These are phyloP conservation scores for Macrosiphum euphorbiae DNA, from an alignment of 2,888 invertebrate genomes.

Conservation along the genomic window DNA sequence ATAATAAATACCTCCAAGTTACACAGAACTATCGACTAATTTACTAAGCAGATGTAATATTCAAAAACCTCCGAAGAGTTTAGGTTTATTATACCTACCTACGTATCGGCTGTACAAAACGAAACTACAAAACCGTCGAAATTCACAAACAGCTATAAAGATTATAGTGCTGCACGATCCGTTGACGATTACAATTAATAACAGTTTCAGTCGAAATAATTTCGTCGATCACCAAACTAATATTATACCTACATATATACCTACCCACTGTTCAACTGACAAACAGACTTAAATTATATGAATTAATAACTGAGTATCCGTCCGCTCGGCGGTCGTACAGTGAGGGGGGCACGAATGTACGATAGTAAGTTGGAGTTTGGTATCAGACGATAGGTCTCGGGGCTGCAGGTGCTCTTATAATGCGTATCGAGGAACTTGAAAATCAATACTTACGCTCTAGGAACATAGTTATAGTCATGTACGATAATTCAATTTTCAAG, in stretches of 20 bases:
- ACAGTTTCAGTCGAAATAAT: not conserved
- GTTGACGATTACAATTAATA: not conserved
- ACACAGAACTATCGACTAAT: not conserved
- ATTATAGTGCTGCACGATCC: not conserved
- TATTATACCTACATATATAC: not conserved
- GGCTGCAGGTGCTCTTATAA: not conserved
- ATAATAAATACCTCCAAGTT: not conserved
- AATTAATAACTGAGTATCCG: not conserved
- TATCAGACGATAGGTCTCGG: not conserved
- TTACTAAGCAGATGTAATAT: conserved; percentile 34
- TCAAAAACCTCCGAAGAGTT: not conserved
- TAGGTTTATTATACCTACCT: not conserved
- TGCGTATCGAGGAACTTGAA: not conserved
- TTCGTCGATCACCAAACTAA: not conserved
- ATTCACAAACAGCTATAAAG: not conserved
- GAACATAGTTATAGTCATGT: not conserved
- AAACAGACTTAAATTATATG: not conserved
- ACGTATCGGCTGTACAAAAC: not conserved
- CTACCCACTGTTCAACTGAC: not conserved
- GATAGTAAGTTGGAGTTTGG: not conserved
- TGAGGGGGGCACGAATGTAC: not conserved
- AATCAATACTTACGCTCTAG: not conserved
- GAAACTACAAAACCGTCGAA: not conserved
- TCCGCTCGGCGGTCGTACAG: not conserved
- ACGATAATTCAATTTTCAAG: not conserved